Percentiles rank a stretch among this genome's conserved stretches.
These are phyloP conservation scores for Choloepus hoffmanni DNA, from an alignment of 2,113 vertebrate species.

Conservation along the genomic window DNA sequence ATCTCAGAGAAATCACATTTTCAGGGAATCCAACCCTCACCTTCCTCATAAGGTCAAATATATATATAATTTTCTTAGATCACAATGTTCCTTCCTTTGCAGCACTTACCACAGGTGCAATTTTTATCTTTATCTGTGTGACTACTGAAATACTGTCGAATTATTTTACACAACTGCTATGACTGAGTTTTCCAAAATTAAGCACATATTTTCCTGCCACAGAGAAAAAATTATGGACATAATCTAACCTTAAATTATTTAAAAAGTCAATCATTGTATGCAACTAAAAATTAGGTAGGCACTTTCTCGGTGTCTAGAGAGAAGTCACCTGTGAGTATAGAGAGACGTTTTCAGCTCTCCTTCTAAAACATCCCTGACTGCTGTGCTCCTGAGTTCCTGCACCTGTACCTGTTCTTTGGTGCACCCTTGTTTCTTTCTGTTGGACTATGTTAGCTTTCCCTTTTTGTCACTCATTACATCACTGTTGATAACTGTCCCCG, in stretches of 20 bases:
- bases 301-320: neutral
- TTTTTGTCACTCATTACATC: neutral
- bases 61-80: neutral
- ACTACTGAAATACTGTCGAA: neutral
- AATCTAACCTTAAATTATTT: constrained; percentile 7
- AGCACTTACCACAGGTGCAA: neutral
- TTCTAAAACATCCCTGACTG: neutral
- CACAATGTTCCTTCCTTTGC: neutral
- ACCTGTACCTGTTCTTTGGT: neutral
- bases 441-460: neutral
- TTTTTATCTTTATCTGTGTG: neutral
- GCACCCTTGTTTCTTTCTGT: neutral
- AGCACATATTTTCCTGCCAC: neutral
- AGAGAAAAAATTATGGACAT: neutral
- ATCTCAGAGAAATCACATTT: neutral
- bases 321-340: neutral
- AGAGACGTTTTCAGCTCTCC: neutral
- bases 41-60: neutral
- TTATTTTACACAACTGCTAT: neutral
- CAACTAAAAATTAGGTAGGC: neutral
- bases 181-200: neutral
- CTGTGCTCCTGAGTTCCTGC: neutral
- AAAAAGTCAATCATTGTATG: neutral
- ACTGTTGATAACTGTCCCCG: neutral
- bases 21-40: neutral